A percentile compares a stretch with the other conserved stretches of the same genome.
phyloP scores from a whole-genome alignment of 2,113 vertebrate genomes.

The Grantiella picta region DNA sequence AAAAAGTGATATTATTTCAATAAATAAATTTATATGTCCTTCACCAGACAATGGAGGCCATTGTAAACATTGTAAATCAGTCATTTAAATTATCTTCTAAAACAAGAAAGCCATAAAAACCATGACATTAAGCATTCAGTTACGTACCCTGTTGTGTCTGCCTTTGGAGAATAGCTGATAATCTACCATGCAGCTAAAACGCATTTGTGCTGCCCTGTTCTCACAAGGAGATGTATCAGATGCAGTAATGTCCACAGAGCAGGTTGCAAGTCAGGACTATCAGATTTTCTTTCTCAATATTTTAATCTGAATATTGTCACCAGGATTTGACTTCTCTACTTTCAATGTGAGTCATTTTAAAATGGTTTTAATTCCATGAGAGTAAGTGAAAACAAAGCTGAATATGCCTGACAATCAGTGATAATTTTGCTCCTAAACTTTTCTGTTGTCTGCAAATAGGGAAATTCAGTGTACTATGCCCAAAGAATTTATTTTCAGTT shows the following conservation, averaged over 20 bases:
- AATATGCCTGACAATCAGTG: background rate
- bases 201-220: background rate
- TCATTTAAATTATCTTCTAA: background rate
- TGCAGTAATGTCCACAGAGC: fast-evolving
- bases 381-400: background rate
- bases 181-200: background rate
- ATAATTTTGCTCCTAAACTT: background rate
- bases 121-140: background rate
- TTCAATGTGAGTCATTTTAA: background rate
- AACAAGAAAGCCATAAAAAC: background rate
- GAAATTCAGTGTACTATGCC: background rate
- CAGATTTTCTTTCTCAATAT: background rate
- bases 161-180: background rate
- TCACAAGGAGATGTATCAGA: background rate
- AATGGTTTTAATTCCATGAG: background rate
- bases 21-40: background rate
- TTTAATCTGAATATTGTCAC: background rate
- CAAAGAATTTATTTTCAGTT: background rate
- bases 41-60: background rate
- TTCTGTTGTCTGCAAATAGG: background rate
- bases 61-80: background rate
- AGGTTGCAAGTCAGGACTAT: background rate
- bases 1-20: background rate
- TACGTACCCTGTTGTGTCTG: fast-evolving
- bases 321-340: background rate